A percentile compares a stretch with the other conserved stretches of the same genome.
These are phyloP conservation scores for Netelia fuscicornis DNA, from an alignment of 2,888 invertebrate genomes.

Conservation along the genomic window DNA sequence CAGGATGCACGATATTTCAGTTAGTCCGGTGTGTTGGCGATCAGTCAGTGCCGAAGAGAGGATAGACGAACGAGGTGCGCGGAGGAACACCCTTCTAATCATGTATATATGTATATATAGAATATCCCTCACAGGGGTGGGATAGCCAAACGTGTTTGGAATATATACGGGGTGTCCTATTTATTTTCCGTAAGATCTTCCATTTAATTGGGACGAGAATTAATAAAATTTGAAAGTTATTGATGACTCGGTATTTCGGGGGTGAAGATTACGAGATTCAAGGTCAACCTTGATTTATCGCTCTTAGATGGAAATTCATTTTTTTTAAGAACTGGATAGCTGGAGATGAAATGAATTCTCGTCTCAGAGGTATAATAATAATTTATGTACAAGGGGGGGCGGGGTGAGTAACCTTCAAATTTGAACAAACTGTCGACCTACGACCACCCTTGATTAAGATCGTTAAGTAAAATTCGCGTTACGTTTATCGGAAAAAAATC, in stretches of 20 bases:
- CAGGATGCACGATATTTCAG: conserved; percentile 58
- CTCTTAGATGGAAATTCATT: too few relatives aligned
- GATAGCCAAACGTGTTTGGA: neutral
- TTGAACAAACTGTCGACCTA: too few relatives aligned
- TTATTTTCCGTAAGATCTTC: neutral
- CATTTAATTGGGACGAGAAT: neutral
- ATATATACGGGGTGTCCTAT: neutral
- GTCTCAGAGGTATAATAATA: too few relatives aligned
- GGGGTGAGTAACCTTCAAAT: too few relatives aligned
- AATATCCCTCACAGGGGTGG: neutral
- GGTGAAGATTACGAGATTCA: neutral
- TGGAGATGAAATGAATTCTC: too few relatives aligned
- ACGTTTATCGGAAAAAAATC: too few relatives aligned
- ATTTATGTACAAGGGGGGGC: too few relatives aligned
- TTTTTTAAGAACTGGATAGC: too few relatives aligned
- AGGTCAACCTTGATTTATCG: too few relatives aligned
- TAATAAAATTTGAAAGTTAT: neutral
- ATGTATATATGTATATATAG: conserved; percentile 14
- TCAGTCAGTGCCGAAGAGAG: conserved; percentile 60
- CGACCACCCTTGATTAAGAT: too few relatives aligned
- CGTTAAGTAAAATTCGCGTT: too few relatives aligned
- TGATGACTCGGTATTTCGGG: neutral
- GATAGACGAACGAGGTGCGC: conserved; percentile 58
- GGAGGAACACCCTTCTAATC: conserved; percentile 7
- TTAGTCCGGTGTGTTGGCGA: conserved; percentile 57